These are phyloP conservation scores for Gymnocephalus cernua DNA, from an alignment of 2,113 vertebrate species.

Conservation along the genomic window DNA sequence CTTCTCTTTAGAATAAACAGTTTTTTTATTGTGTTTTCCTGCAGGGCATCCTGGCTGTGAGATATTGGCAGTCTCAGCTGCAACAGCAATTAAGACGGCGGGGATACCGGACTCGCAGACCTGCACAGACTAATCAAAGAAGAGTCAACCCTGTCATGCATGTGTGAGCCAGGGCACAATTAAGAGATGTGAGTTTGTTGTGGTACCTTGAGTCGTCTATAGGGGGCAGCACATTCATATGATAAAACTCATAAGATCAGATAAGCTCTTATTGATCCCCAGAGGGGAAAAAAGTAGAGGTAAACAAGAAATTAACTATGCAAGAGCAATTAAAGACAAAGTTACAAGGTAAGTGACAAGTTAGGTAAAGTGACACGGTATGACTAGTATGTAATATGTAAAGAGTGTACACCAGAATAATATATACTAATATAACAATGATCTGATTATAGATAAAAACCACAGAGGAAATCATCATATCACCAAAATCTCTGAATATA, in stretches of 20 bases:
- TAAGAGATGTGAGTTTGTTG: conserved; percentile 38
- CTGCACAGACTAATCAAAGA: conserved; percentile 29
- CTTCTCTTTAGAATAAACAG: conserved; percentile 66
- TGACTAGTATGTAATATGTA: no score
- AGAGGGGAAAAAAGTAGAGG: no score
- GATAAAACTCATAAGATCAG: neutral
- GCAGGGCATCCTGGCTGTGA: conserved; percentile 36
- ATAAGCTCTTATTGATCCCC: no score
- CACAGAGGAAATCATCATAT: conserved; percentile 34
- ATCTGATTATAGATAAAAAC: conserved; percentile 22
- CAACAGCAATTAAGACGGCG: conserved; percentile 32
- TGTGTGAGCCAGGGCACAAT: conserved; percentile 19
- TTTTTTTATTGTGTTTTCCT: conserved; percentile 19
- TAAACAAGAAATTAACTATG: no score
- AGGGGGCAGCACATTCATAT: conserved; percentile 75
- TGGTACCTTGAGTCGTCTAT: conserved; percentile 37
- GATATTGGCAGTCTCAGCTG: conserved; percentile 25
- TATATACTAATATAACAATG: no score
- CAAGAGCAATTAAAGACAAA: no score
- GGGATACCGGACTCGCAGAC: neutral
- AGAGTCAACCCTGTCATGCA: conserved; percentile 17
- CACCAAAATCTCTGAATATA: conserved; percentile 10
- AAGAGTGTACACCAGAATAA: no score
- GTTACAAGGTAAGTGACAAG: no score
- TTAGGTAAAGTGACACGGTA: no score